Conservation (phyloP, 2,113 vertebrate genomes). For the Centropristis striata region DNA sequence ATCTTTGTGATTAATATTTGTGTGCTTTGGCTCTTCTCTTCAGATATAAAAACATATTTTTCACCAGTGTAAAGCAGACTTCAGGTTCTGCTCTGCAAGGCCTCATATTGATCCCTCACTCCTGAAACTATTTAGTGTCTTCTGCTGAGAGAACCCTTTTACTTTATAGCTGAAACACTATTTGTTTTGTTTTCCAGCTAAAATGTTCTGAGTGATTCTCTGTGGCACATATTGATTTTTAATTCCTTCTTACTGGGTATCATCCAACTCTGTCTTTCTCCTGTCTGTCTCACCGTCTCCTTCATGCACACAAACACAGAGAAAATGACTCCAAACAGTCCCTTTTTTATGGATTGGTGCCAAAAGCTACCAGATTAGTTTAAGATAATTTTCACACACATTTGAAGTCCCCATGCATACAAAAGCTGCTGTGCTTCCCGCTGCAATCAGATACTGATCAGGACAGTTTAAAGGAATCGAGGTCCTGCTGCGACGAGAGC, state of each 20-base stretch:
- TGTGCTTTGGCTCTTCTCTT: conserved; percentile 32
- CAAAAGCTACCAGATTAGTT: background rate
- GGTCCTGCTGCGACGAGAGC: background rate
- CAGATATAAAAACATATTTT: conserved; percentile 37
- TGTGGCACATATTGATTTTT: conserved; percentile 67
- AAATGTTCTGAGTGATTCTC: conserved; percentile 66
- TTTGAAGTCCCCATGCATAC: background rate
- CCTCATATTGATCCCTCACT: conserved; percentile 53
- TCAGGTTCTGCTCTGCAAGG: conserved; percentile 18
- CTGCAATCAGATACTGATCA: conserved; percentile 2
- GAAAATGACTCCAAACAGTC: background rate
- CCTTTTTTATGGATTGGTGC: background rate
- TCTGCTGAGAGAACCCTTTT: conserved; percentile 57
- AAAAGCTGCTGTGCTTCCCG: background rate
- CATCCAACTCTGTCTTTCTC: conserved; percentile 39
- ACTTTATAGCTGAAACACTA: conserved; percentile 48
- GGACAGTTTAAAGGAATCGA: background rate
- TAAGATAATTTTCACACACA: background rate
- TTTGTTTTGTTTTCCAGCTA: conserved; percentile 62
- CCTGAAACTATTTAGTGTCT: conserved; percentile 58
- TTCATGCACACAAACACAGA: background rate
- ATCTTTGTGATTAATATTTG: conserved; percentile 21
- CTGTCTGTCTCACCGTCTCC: conserved; percentile 15
- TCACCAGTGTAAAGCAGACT: conserved; percentile 33
- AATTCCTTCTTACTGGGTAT: conserved; percentile 43